Conservation (phyloP, 1,140 invertebrate species). For the Meteorus sp. region DNA sequence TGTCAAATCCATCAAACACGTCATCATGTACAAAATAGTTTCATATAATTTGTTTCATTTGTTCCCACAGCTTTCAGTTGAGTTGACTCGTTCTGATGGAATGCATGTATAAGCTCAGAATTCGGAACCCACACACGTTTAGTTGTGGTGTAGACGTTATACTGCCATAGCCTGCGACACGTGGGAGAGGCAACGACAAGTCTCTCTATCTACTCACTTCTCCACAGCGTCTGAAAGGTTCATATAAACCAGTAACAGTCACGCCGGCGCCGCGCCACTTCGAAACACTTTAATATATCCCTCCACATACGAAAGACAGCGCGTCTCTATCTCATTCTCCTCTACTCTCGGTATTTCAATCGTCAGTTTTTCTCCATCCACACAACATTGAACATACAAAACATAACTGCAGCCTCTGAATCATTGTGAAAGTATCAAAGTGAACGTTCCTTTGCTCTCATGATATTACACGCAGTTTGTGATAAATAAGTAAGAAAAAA, state of each 20-base stretch:
- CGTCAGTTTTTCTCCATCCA: conserved; percentile 21
- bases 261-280: conserved; percentile 16
- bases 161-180: conserved; percentile 15
- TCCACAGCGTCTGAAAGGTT: not conserved
- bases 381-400: not conserved
- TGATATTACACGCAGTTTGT: no score
- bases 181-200: conserved; percentile 24
- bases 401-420: not conserved
- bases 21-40: no score
- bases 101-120: conserved; percentile 4
- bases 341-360: conserved; percentile 2
- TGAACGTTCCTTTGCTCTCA: no score
- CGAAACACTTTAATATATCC: conserved; percentile 7
- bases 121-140: conserved; percentile 13
- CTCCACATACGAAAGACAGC: no score
- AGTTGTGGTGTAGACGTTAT: no score
- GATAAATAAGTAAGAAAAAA: no score
- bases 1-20: no score
- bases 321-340: no score
- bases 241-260: conserved; percentile 14
- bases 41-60: no score
- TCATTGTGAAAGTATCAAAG: conserved; percentile 22
- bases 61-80: no score
- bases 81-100: conserved; percentile 1
- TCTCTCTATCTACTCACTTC: conserved; percentile 18